Percentiles rank a stretch among this genome's conserved stretches.
Evolutionary conservation across 2,888 invertebrate genomes (phyloP).

Genomic region (Sericinus montela): DNA sequence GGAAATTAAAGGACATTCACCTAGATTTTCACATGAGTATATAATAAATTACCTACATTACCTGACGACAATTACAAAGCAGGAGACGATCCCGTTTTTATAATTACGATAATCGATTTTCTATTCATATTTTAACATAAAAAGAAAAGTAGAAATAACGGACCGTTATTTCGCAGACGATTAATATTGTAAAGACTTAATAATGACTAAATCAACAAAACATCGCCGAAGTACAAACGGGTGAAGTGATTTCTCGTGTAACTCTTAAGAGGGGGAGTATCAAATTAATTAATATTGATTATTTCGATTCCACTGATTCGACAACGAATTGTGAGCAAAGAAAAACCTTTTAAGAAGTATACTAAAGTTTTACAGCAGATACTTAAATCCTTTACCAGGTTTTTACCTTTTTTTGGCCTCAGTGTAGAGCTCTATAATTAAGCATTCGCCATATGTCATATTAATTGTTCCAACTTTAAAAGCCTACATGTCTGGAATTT

Average conservation of each 20-base stretch:
- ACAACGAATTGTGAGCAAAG: constrained; percentile 32
- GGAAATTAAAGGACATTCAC: too few species aligned
- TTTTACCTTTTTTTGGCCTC: too few species aligned
- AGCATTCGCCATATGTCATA: too few species aligned
- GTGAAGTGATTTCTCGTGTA: constrained; percentile 49
- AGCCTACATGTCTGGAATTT: too few species aligned
- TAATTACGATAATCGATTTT: neutral
- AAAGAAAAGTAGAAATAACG: neutral
- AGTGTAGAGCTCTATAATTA: too few species aligned
- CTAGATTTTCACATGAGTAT: too few species aligned
- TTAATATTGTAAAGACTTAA: constrained; percentile 17
- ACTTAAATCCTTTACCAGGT: too few species aligned
- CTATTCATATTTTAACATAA: neutral
- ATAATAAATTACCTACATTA: too few species aligned
- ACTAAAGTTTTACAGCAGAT: too few species aligned
- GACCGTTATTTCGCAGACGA: neutral
- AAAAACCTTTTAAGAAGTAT: too few species aligned
- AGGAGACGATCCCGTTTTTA: neutral
- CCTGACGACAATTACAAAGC: too few species aligned
- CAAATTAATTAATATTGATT: constrained; percentile 35
- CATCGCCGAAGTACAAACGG: constrained; percentile 27
- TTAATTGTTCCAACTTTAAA: too few species aligned
- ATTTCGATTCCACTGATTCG: constrained; percentile 26
- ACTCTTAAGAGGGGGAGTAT: constrained; percentile 33
- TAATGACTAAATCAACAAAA: constrained; percentile 15